Evolutionary conservation across 2,797 vertebrate species (phyloP).

Genomic region (Ctenopoma multispine): DNA sequence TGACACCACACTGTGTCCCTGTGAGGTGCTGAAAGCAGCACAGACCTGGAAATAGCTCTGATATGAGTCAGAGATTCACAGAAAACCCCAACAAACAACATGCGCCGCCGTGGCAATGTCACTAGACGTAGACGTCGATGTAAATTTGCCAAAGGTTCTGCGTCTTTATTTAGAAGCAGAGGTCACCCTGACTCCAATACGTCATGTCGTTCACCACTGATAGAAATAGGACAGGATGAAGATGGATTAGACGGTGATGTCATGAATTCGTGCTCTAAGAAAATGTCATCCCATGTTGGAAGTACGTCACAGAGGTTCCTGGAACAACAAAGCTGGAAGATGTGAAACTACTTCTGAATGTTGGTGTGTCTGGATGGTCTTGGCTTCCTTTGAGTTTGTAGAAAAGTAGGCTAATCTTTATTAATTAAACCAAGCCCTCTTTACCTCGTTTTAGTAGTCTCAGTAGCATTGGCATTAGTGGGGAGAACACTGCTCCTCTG

Average conservation of each 20-base stretch:
- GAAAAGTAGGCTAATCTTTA: conserved; percentile 50
- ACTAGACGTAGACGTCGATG: not conserved
- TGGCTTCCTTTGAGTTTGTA: conserved; percentile 1
- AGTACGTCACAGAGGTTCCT: conserved; percentile 2
- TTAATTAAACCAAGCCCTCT: conserved; percentile 45
- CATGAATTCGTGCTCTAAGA: conserved; percentile 34
- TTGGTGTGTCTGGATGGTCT: not conserved
- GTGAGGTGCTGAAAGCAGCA: conserved; percentile 1
- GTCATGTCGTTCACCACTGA: conserved; percentile 22
- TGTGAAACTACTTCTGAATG: not conserved
- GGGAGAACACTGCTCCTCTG: conserved; percentile 17
- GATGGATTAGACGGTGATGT: conserved; percentile 61
- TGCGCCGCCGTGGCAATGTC: not conserved
- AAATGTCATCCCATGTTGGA: conserved; percentile 28
- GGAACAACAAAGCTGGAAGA: conserved; percentile 22
- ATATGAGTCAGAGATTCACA: conserved; percentile 23
- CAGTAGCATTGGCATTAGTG: conserved; percentile 11
- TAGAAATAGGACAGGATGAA: conserved; percentile 54
- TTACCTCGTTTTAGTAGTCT: conserved; percentile 26
- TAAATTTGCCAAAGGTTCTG: conserved; percentile 19
- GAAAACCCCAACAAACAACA: conserved; percentile 28
- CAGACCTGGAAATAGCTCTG: conserved; percentile 17
- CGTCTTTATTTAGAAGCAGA: conserved; percentile 55
- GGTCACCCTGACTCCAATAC: conserved; percentile 28
- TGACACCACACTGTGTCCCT: not conserved